Evolutionary conservation across 2,113 vertebrate species (phyloP).

Genomic region (Cacatua alba): DNA sequence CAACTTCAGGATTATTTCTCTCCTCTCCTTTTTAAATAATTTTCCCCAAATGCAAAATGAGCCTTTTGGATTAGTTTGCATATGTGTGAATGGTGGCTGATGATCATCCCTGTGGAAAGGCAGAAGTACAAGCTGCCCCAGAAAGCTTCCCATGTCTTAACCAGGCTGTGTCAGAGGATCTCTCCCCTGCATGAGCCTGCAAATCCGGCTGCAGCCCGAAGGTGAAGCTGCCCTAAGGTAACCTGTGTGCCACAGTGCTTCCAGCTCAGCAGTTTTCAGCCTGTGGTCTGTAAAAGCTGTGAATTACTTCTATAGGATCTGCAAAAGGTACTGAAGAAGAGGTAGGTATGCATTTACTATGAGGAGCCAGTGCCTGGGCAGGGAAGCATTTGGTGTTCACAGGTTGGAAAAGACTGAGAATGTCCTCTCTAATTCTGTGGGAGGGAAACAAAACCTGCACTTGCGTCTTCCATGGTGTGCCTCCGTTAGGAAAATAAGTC

Average conservation of each 20-base stretch:
- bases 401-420: neutral
- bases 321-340: neutral
- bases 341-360: fast-evolving
- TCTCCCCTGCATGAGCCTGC: neutral
- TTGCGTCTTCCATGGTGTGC: neutral
- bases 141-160: neutral
- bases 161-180: neutral
- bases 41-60: neutral
- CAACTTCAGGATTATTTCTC: neutral
- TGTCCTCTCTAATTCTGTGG: neutral
- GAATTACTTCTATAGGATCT: neutral
- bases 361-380: neutral
- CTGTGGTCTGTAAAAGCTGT: neutral
- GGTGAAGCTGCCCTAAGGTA: neutral
- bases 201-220: neutral
- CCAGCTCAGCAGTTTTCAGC: neutral
- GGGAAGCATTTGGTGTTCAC: neutral
- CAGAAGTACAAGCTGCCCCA: neutral
- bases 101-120: neutral
- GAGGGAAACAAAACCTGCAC: neutral
- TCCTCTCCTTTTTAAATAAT: fast-evolving
- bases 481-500: neutral
- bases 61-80: neutral
- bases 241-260: neutral
- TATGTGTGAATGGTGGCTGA: neutral